phyloP scores from a whole-genome alignment of 2,888 invertebrate genomes.

The Hetaerina titia region DNA sequence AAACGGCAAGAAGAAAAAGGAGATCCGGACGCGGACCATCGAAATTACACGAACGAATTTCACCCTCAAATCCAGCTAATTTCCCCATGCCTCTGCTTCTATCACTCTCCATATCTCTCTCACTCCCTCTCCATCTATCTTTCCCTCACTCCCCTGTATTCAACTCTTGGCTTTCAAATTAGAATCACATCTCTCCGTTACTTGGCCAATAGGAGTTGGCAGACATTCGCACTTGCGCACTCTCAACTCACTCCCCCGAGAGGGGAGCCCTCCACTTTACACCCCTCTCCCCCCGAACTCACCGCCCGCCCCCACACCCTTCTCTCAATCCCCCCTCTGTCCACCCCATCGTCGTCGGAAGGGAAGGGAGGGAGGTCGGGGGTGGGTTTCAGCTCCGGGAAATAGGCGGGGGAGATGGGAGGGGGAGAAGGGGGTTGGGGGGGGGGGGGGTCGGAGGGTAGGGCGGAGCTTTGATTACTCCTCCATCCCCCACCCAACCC shows the following conservation, averaged over 20 bases:
- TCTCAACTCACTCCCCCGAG: not conserved
- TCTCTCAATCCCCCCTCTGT: not conserved
- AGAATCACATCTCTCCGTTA: constrained; percentile 56
- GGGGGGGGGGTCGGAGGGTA: not conserved
- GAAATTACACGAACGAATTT: not conserved
- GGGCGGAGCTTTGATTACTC: constrained; percentile 66
- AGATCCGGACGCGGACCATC: not conserved
- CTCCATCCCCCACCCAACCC: not conserved
- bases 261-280: not conserved
- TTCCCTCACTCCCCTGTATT: constrained; percentile 1
- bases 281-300: not conserved
- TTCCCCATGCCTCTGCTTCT: too few relatives aligned
- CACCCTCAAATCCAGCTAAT: not conserved
- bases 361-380: not conserved
- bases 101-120: too few relatives aligned
- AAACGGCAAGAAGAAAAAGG: not conserved
- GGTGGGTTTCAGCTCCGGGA: not conserved
- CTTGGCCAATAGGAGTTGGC: constrained; percentile 63
- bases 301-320: not conserved
- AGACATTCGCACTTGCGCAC: constrained; percentile 53
- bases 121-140: too few relatives aligned
- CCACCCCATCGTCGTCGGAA: not conserved
- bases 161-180: constrained; percentile 41
- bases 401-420: not conserved
- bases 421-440: not conserved